Evolutionary conservation across 2,888 invertebrate genomes (phyloP).

Genomic region (Epirrita christyi): DNA sequence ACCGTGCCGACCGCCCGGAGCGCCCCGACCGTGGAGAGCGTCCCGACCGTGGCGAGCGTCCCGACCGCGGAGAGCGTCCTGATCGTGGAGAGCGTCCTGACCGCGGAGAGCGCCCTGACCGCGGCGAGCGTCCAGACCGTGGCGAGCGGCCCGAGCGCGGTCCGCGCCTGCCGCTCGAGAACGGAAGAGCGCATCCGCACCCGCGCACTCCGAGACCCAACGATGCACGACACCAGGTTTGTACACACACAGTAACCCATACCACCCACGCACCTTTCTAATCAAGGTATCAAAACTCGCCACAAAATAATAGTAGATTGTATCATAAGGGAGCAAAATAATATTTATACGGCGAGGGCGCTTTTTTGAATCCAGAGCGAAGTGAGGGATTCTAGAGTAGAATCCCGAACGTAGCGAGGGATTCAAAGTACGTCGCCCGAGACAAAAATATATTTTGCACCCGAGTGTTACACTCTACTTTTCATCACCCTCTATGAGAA

Average conservation of each 20-base stretch:
- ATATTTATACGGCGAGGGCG: no score
- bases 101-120: constrained; percentile 34
- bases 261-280: no score
- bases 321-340: no score
- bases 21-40: constrained; percentile 40
- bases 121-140: constrained; percentile 38
- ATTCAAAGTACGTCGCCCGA: no score
- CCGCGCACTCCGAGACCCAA: constrained; percentile 45
- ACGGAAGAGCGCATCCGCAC: constrained; percentile 62
- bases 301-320: no score
- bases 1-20: constrained; percentile 39
- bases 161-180: constrained; percentile 64
- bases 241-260: not conserved
- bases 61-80: constrained; percentile 37
- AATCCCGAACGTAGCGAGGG: no score
- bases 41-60: constrained; percentile 36
- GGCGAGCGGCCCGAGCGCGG: constrained; percentile 49
- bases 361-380: no score
- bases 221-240: constrained; percentile 35
- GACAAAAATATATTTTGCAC: no score
- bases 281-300: no score
- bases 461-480: no score
- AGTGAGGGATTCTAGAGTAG: no score
- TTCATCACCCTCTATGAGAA: no score
- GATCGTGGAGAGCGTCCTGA: constrained; percentile 41